Base-by-base conservation (phyloP, 1,140 invertebrate genomes). In the Papilio dardanus region DNA sequence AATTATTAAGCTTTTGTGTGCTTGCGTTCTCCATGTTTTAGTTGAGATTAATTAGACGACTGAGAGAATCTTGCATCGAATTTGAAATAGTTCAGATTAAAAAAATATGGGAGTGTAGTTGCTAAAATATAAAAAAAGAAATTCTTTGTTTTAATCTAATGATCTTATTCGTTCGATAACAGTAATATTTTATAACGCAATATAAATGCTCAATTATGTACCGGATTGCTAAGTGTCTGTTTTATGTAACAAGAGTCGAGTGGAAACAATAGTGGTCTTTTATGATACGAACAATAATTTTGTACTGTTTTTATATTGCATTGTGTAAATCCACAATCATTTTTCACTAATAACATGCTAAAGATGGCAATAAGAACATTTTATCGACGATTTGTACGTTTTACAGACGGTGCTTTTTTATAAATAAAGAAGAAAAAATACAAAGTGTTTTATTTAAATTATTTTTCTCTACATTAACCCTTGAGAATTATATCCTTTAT, bases 331-430 rank as follows among this genome's bases (percentile, higher is more conserved):
- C 67, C 37, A 78, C 65, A 74, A 83, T 79, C 83, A 83, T 87
- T 91, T 91, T 90, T 79, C 86, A 91, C 85, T 91, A 91, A 90
- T 90, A 92, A 85, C 81, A 87, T 77, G 85, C 87, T 87, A 83
- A 86, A 68, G 85, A 89, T 87, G 86, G 87, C 89, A 92, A 90
- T 89, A 83, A 86, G 87, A 78, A 75, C 79, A 84, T 90, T 91
- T 86, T 88, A 92, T 86, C 86, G 77, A 82, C 87, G 88, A 88
- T 92, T 92, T 92, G 90, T 91, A 89, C 89, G 88, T 90, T 92
- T 92, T 92, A 92, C 89, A 88, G 90, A 92, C 84, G 89, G 89
- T 92, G 91, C 90, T 92, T 92, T 92, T 88, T 90, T 89, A 91
- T 89, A 91, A 88, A 88, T 86, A 92, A 74, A 89, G 79, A 79